Percentiles rank a stretch among this genome's conserved stretches.
Conservation (phyloP, 2,113 vertebrate species). For the Solea solea region DNA sequence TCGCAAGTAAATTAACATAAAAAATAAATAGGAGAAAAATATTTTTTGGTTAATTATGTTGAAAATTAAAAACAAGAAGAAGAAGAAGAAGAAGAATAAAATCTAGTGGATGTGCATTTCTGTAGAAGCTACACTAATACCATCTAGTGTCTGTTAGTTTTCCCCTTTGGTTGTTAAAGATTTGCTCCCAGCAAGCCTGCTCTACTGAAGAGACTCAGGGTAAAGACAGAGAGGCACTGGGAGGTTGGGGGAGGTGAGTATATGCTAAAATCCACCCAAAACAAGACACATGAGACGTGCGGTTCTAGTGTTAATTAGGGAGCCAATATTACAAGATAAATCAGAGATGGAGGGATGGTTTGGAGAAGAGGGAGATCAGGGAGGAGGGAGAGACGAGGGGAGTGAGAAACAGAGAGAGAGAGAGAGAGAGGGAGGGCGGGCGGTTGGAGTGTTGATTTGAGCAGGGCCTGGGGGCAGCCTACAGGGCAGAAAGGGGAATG, state of each 20-base stretch:
- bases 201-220: conserved; percentile 56
- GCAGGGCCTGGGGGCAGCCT: conserved; percentile 70
- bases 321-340: conserved; percentile 79
- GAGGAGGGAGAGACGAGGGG: conserved; percentile 39
- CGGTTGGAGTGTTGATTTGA: conserved; percentile 66
- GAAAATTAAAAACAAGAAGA: not conserved
- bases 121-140: conserved; percentile 50
- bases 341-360: conserved; percentile 72
- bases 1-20: too few relatives aligned
- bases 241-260: conserved; percentile 55
- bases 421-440: conserved; percentile 48
- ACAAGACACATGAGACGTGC: conserved; percentile 75
- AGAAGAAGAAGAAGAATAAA: not conserved
- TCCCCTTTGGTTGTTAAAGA: conserved; percentile 70
- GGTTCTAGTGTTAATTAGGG: conserved; percentile 78
- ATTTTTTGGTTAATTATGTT: conserved; percentile 30
- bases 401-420: conserved; percentile 43
- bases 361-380: conserved; percentile 52
- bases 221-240: conserved; percentile 40
- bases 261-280: conserved; percentile 72
- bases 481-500: conserved; percentile 68
- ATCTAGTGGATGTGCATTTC: conserved; percentile 39
- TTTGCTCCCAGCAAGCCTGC: conserved; percentile 66
- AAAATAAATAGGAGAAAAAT: conserved; percentile 1
- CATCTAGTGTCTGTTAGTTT: conserved; percentile 50